phyloP scores from a whole-genome alignment of 2,888 invertebrate species.

The Ornithoptera priamus region DNA sequence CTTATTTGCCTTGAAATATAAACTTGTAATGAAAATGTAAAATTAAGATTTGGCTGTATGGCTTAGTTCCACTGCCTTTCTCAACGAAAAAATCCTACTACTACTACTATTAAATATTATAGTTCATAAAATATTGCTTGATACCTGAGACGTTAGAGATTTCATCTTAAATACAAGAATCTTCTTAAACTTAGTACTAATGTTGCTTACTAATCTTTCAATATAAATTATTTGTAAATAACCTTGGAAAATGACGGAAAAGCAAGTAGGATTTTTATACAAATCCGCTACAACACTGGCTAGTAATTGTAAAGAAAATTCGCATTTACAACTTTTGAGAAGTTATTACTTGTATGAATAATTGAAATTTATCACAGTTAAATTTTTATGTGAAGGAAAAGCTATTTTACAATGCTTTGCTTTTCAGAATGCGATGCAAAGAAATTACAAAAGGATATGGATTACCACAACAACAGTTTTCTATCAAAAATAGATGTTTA shows the following conservation, averaged over 20 bases:
- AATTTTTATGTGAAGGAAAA: background rate
- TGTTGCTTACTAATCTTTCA: too few species aligned
- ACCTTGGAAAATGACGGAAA: conserved; percentile 47
- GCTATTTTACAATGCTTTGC: conserved; percentile 1
- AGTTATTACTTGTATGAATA: conserved; percentile 67
- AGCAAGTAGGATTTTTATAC: conserved; percentile 54
- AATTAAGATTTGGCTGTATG: too few species aligned
- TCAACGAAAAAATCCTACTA: too few species aligned
- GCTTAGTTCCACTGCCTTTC: too few species aligned
- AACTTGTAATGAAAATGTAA: too few species aligned
- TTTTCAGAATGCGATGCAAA: conserved; percentile 59
- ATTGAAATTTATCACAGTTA: background rate
- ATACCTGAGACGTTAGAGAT: too few species aligned
- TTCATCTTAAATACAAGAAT: too few species aligned
- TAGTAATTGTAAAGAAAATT: conserved; percentile 37
- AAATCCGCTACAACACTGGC: conserved; percentile 51
- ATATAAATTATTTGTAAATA: background rate
- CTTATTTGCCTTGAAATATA: too few species aligned
- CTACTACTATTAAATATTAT: too few species aligned
- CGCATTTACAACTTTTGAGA: conserved; percentile 44
- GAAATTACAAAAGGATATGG: conserved; percentile 53
- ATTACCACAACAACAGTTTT: conserved; percentile 61
- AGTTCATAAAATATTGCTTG: too few species aligned
- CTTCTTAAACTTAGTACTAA: too few species aligned
- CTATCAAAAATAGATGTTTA: conserved; percentile 54